Conservation (phyloP, 2,113 vertebrate species). For the Halichoeres trimaculatus region DNA sequence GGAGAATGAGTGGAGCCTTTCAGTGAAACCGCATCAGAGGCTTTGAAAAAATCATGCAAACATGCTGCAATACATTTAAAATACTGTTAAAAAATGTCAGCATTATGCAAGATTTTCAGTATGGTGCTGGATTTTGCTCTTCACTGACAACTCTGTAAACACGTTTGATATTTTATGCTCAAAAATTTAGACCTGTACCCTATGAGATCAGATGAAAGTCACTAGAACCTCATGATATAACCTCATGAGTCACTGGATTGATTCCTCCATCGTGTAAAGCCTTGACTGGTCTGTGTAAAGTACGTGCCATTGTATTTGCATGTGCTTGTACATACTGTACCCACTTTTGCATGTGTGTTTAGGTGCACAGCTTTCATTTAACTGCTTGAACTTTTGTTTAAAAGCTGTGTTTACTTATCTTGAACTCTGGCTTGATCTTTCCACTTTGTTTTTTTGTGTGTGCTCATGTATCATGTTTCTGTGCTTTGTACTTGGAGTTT, state of each 20-base stretch:
- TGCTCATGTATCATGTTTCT: neutral
- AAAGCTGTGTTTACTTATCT: neutral
- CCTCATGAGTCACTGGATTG: neutral
- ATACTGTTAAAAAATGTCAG: conserved; percentile 2
- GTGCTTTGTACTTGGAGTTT: conserved; percentile 5
- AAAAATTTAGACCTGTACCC: neutral
- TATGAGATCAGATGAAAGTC: neutral
- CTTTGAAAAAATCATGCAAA: neutral
- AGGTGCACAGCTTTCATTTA: neutral
- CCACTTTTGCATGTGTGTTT: neutral
- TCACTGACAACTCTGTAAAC: neutral
- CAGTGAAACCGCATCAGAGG: conserved; percentile 1
- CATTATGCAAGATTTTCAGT: conserved; percentile 4
- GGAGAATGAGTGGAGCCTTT: neutral
- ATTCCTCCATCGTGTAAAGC: neutral
- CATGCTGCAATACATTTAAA: neutral
- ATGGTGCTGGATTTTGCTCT: neutral
- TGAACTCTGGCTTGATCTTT: neutral
- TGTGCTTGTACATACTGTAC: neutral
- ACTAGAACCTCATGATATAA: neutral
- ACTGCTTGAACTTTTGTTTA: neutral
- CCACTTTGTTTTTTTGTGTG: neutral
- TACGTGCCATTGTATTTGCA: neutral
- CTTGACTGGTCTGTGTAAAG: neutral
- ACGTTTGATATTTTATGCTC: neutral